phyloP scores from a whole-genome alignment of 2,797 vertebrate species.

The Ateles fusciceps region DNA sequence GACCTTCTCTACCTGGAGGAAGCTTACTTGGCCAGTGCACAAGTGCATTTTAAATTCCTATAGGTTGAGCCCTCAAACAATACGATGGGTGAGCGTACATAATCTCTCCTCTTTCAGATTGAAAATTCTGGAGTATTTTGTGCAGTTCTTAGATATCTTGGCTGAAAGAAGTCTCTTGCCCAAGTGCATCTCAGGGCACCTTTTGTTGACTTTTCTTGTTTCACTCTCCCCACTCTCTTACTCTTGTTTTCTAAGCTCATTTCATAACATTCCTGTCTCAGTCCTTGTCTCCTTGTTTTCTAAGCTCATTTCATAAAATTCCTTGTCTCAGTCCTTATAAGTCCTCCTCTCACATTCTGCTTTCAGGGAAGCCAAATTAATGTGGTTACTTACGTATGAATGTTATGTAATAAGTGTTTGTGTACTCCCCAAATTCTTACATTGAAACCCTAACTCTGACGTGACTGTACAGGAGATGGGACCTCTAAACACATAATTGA shows the following conservation, averaged over 20 bases:
- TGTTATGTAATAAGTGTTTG: not conserved
- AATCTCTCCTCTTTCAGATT: not conserved
- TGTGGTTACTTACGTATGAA: not conserved
- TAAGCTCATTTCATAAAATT: not conserved
- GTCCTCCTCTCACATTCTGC: not conserved
- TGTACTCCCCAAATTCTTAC: not conserved
- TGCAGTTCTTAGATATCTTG: not conserved
- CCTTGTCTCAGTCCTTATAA: too few species aligned
- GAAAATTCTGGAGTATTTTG: not conserved
- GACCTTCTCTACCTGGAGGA: not conserved
- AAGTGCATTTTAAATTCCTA: not conserved
- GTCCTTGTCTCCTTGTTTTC: not conserved
- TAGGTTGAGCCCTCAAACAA: not conserved
- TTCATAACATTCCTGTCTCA: not conserved
- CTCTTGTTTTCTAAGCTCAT: not conserved
- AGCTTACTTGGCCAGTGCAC: not conserved
- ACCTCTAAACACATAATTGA: not conserved
- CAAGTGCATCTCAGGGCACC: not conserved
- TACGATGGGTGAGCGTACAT: not conserved
- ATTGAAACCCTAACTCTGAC: not conserved
- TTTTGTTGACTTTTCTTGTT: not conserved
- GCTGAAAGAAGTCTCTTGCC: not conserved
- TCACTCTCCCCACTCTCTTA: not conserved
- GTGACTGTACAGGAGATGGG: not conserved
- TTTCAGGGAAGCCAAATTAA: not conserved